Conservation (phyloP, 1,140 invertebrate species). For the Pogonognathellus flavescens region DNA sequence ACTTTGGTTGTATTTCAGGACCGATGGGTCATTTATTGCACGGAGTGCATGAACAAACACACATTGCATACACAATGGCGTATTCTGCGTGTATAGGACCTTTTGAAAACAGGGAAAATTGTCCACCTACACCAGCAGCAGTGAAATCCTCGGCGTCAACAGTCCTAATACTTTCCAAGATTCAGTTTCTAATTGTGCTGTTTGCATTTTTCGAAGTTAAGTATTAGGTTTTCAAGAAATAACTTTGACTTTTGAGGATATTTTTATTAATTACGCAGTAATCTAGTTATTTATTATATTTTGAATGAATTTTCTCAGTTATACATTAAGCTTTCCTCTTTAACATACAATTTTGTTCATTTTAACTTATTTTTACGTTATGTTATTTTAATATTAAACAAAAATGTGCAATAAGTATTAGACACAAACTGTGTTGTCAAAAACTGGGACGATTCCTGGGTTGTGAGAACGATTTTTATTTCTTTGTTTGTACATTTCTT, state of each 20-base stretch:
- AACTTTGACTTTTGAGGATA: background rate
- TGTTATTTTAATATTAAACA: background rate
- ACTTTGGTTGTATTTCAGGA: constrained; percentile 74
- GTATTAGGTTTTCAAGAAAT: background rate
- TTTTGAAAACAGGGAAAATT: constrained; percentile 65
- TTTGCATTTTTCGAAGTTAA: background rate
- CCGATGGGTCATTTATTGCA: constrained; percentile 91
- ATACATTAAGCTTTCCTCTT: background rate
- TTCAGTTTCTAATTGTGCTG: background rate
- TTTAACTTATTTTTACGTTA: background rate
- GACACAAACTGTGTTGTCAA: background rate
- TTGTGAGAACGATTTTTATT: background rate
- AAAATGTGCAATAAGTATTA: background rate
- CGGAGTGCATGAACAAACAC: constrained; percentile 91
- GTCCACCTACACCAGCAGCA: background rate
- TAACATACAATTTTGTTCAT: background rate
- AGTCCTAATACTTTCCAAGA: background rate
- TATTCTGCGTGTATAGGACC: constrained; percentile 81
- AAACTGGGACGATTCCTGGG: background rate
- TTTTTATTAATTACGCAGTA: no score
- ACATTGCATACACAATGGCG: constrained; percentile 88
- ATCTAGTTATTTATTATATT: background rate
- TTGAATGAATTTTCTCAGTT: background rate
- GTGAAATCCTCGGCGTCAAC: background rate
- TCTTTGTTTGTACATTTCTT: background rate